Percentiles rank a stretch among this genome's conserved stretches.
phyloP scores from a whole-genome alignment of 2,888 invertebrate species.

The Volucella inflata region DNA sequence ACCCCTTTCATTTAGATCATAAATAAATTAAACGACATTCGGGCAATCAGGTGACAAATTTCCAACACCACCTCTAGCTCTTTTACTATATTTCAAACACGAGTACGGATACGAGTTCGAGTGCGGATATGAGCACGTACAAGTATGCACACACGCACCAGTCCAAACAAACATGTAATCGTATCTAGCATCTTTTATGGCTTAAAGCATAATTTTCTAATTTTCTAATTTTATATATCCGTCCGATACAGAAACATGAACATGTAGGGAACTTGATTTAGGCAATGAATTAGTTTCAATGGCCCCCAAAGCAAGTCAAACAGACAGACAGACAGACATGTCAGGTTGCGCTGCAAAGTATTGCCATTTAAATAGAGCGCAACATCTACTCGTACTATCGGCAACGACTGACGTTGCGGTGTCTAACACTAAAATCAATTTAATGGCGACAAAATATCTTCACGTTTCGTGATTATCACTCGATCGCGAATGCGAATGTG shows the following conservation, averaged over 20 bases:
- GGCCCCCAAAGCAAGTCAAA: conserved; percentile 33
- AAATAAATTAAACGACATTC: conserved; percentile 68
- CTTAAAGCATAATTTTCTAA: conserved; percentile 2
- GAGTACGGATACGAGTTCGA: too few species aligned
- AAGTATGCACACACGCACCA: too few species aligned
- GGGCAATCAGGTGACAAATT: conserved; percentile 70
- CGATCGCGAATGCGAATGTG: conserved; percentile 49
- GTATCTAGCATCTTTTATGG: too few species aligned
- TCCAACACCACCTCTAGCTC: conserved; percentile 49
- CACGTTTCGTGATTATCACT: conserved; percentile 77
- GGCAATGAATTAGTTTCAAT: conserved; percentile 46
- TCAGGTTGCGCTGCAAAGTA: not conserved
- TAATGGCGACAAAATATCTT: conserved; percentile 78
- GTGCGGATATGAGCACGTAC: too few species aligned
- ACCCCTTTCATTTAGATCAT: conserved; percentile 69
- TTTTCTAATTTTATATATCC: conserved; percentile 68
- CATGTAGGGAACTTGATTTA: conserved; percentile 42
- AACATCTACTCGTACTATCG: conserved; percentile 5
- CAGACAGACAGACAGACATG: too few species aligned
- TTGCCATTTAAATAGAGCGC: conserved; percentile 32
- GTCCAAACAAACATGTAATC: too few species aligned
- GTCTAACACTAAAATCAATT: conserved; percentile 72
- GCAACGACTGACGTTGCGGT: conserved; percentile 40
- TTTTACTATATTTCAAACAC: too few species aligned
- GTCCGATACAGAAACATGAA: not conserved